Percentiles rank a stretch among this genome's conserved stretches.
phyloP scores from a whole-genome alignment of 2,113 vertebrate species.

The Acrocephalus arundinaceus region DNA sequence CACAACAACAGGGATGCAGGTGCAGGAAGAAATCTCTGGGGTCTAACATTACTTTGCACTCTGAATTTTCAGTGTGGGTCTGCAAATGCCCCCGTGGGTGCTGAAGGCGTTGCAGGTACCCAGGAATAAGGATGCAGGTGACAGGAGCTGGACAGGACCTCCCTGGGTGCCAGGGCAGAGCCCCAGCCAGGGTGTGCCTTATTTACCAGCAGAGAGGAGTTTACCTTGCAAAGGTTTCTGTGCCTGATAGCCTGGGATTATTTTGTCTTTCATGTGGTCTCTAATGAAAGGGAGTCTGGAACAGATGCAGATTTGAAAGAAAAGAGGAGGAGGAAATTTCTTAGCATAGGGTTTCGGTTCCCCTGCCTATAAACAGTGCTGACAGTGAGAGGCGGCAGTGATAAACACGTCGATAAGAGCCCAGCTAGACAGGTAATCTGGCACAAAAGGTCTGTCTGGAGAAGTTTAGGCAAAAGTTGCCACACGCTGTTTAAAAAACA shows the following conservation, averaged over 20 bases:
- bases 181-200: neutral
- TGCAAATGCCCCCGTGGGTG: neutral
- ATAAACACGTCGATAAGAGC: conserved; percentile 38
- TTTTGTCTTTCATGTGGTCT: conserved; percentile 70
- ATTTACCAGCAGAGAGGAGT: conserved; percentile 33
- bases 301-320: conserved; percentile 61
- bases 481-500: conserved; percentile 2
- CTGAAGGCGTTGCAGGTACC: too few species aligned
- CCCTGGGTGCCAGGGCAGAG: neutral
- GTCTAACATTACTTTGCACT: neutral
- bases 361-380: conserved; percentile 64
- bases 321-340: conserved; percentile 69
- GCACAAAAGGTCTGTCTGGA: conserved; percentile 35
- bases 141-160: neutral
- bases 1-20: neutral
- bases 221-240: conserved; percentile 13
- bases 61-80: neutral
- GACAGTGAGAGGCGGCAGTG: conserved; percentile 43
- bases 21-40: neutral
- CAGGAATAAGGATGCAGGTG: neutral
- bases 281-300: conserved; percentile 67
- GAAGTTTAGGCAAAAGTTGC: conserved; percentile 37
- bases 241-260: conserved; percentile 48
- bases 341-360: conserved; percentile 50
- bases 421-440: conserved; percentile 59